Conservation (phyloP, 2,113 vertebrate genomes). For the Corythoichthys haematopterus region DNA sequence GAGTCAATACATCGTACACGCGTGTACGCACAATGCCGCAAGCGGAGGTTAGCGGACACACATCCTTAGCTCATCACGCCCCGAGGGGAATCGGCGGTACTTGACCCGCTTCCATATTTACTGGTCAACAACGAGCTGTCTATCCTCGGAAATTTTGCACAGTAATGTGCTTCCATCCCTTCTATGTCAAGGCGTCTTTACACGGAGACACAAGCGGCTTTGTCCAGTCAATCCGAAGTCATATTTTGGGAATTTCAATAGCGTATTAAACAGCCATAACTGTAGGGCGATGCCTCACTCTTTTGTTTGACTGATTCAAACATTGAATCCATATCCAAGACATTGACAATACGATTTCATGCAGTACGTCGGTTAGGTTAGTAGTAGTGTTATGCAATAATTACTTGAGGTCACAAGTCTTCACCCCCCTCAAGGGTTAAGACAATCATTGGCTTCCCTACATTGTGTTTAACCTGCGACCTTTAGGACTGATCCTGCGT, state of each 20-base stretch:
- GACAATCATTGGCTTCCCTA: constrained; percentile 53
- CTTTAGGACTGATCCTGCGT: constrained; percentile 44
- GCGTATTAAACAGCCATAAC: neutral
- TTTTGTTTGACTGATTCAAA: neutral
- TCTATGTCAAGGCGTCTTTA: neutral
- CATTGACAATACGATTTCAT: neutral
- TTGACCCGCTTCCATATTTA: constrained; percentile 63
- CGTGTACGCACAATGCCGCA: constrained; percentile 29
- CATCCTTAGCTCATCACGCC: constrained; percentile 31
- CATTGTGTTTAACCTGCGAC: constrained; percentile 67
- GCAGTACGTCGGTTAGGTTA: neutral
- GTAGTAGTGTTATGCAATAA: neutral
- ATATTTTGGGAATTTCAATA: neutral
- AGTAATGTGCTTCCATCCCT: neutral
- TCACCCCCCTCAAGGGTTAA: neutral
- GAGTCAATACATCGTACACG: constrained; percentile 17
- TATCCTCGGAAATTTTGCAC: neutral
- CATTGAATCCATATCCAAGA: neutral
- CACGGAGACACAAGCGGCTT: neutral
- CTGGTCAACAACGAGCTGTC: constrained; percentile 29
- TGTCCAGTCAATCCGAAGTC: neutral
- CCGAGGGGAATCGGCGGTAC: constrained; percentile 13
- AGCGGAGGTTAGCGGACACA: constrained; percentile 14
- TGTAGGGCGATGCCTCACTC: neutral
- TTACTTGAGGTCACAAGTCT: neutral